A percentile compares a stretch with the other conserved stretches of the same genome.
These are phyloP conservation scores for Ivindomyrus marchei DNA, from an alignment of 2,113 vertebrate genomes.

Conservation along the genomic window DNA sequence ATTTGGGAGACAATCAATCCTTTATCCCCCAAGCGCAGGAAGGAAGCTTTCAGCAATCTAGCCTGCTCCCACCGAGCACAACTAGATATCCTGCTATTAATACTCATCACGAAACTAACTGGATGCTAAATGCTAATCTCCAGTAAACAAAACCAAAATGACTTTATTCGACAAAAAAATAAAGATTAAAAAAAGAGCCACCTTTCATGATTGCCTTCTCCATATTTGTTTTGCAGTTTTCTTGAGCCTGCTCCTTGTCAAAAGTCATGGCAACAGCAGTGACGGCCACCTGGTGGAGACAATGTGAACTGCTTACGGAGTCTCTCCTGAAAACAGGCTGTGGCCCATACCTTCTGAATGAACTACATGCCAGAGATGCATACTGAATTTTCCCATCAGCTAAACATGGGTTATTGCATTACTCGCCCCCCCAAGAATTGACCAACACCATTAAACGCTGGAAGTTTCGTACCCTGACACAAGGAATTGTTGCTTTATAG, in stretches of 20 bases:
- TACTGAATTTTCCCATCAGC: not conserved
- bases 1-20: not conserved
- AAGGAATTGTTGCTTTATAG: not conserved
- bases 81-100: not conserved
- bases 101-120: not conserved
- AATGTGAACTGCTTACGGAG: not conserved
- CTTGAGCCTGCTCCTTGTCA: constrained; percentile 80
- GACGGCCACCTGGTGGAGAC: constrained; percentile 74
- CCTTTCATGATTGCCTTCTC: constrained; percentile 81
- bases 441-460: not conserved
- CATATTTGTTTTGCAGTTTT: constrained; percentile 55
- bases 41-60: not conserved
- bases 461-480: not conserved
- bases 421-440: not conserved
- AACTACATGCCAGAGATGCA: not conserved
- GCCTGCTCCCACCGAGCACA: not conserved
- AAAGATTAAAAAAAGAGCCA: constrained; percentile 38
- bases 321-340: not conserved
- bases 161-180: not conserved
- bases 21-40: not conserved
- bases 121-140: not conserved
- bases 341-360: not conserved
- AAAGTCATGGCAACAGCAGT: constrained; percentile 95
- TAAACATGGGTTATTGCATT: not conserved
- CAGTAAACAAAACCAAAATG: not conserved